Conservation (phyloP, 2,113 vertebrate genomes). For the Nothobranchius furzeri region DNA sequence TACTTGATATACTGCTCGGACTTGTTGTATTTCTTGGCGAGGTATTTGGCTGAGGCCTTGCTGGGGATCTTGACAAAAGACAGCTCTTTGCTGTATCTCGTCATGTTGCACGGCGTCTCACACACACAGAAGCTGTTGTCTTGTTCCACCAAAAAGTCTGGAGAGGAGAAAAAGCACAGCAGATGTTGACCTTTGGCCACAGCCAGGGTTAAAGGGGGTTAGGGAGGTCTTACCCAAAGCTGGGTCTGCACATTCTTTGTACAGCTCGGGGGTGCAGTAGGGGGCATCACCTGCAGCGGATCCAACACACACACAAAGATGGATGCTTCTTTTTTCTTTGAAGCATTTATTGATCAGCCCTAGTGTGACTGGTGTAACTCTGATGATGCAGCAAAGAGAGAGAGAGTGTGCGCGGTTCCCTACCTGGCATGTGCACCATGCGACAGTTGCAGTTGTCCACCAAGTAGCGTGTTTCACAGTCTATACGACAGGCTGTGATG, state of each 20-base stretch:
- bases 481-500: conserved; percentile 96
- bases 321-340: no score
- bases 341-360: no score
- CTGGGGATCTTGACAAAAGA: conserved; percentile 99
- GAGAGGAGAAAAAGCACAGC: conserved; percentile 3
- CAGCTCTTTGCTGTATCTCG: conserved; percentile 94
- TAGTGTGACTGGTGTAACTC: no score
- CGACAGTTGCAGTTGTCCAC: conserved; percentile 99
- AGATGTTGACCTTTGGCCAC: conserved; percentile 28
- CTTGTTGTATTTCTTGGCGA: conserved; percentile 99
- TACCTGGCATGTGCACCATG: conserved; percentile 99
- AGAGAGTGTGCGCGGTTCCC: neutral
- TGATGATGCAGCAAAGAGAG: neutral
- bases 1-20: conserved; percentile 98
- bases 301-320: no score
- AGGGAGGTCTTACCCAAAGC: conserved; percentile 87
- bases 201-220: no score
- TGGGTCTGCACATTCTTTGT: conserved; percentile 97
- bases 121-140: conserved; percentile 96
- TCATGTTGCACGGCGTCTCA: conserved; percentile 96
- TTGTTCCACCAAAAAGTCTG: conserved; percentile 96
- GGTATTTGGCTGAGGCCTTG: conserved; percentile 97
- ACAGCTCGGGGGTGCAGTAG: conserved; percentile 98
- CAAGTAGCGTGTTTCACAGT: conserved; percentile 97
- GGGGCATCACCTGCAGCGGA: conserved; percentile 88